Evolutionary conservation across 2,797 vertebrate species (phyloP).

Genomic region (Otolemur crassicaudatus): DNA sequence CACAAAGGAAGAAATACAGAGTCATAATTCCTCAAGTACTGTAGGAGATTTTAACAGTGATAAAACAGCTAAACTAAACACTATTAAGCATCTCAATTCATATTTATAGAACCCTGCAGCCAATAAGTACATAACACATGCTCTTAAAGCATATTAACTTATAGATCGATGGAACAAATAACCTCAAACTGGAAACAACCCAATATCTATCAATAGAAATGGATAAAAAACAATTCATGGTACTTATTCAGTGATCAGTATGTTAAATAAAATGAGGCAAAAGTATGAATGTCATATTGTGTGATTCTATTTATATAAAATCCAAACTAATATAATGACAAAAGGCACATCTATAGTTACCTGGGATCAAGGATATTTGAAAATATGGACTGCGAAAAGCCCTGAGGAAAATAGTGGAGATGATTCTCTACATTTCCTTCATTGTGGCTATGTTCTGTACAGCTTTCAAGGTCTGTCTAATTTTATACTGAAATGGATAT

Average conservation of each 20-base stretch:
- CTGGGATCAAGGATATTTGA: not conserved
- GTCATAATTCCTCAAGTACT: not conserved
- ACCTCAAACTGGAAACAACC: not conserved
- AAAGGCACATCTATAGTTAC: not conserved
- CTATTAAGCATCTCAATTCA: not conserved
- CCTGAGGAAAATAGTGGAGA: not conserved
- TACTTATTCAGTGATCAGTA: not conserved
- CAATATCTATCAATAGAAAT: not conserved
- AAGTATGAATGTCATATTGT: not conserved
- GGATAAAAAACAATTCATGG: not conserved
- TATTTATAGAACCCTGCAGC: not conserved
- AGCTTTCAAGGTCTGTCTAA: not conserved
- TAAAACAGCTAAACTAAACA: not conserved
- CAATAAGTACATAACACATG: not conserved
- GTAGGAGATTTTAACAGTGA: not conserved
- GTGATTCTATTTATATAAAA: not conserved
- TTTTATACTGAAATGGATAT: not conserved
- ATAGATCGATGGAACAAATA: not conserved
- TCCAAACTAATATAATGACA: not conserved
- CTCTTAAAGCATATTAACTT: not conserved
- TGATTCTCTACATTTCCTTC: not conserved
- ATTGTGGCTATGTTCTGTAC: not conserved
- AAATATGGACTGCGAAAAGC: not conserved
- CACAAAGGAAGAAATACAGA: not conserved
- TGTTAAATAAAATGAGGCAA: not conserved